These are phyloP conservation scores for Morone saxatilis DNA, from an alignment of 2,113 vertebrate genomes.

Conservation along the genomic window DNA sequence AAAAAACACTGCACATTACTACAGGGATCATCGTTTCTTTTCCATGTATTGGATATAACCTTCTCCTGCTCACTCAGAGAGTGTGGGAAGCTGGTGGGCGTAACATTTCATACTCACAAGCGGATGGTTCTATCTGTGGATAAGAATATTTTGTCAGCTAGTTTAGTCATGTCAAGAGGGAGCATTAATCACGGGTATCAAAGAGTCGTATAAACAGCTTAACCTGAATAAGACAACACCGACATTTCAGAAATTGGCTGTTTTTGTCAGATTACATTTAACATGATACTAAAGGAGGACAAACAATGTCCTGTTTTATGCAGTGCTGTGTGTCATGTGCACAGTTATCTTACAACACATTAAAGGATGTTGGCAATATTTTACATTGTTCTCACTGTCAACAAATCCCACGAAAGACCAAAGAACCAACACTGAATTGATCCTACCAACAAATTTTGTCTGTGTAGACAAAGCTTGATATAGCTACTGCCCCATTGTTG, in stretches of 20 bases:
- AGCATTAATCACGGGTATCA: constrained; percentile 58
- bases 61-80: constrained; percentile 44
- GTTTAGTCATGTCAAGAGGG: constrained; percentile 64
- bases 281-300: background rate
- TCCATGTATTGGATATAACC: constrained; percentile 54
- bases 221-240: constrained; percentile 36
- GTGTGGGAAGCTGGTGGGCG: constrained; percentile 67
- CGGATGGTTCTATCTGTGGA: constrained; percentile 52
- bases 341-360: background rate
- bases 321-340: background rate
- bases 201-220: constrained; percentile 58
- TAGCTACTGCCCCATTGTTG: background rate
- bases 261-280: constrained; percentile 19
- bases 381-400: background rate
- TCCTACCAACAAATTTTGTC: background rate
- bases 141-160: constrained; percentile 53
- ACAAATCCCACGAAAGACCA: background rate
- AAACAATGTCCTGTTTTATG: background rate
- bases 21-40: constrained; percentile 48
- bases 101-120: constrained; percentile 41
- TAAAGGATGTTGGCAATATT: background rate
- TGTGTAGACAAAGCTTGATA: background rate
- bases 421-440: background rate
- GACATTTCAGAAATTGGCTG: constrained; percentile 9
- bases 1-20: constrained; percentile 25